Evolutionary conservation across 2,888 invertebrate genomes (phyloP).

Genomic region (Drosophila atroscutellata): DNA sequence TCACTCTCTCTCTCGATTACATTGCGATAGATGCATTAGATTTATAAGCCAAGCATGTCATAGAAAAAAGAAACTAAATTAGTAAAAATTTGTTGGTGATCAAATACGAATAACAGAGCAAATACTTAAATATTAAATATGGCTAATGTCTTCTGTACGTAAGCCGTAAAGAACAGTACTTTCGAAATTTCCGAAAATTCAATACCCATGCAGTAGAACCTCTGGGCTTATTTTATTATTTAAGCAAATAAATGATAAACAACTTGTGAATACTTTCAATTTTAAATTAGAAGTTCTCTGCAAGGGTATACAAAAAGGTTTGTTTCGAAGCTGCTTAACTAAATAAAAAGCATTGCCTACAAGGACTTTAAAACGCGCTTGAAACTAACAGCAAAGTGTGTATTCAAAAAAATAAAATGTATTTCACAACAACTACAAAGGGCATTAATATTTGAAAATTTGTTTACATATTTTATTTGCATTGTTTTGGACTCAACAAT

Average conservation of each 20-base stretch:
- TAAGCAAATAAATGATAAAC: too few species aligned
- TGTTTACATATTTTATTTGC: slow-evolving; percentile 25
- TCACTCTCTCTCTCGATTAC: slow-evolving; percentile 54
- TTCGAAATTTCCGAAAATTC: slow-evolving; percentile 18
- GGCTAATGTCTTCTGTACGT: background rate
- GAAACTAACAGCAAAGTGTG: slow-evolving; percentile 18
- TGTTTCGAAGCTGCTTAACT: slow-evolving; percentile 24
- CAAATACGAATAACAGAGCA: slow-evolving; percentile 38
- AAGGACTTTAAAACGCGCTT: slow-evolving; percentile 15
- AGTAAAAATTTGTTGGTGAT: slow-evolving; percentile 75
- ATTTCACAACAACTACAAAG: slow-evolving; percentile 23
- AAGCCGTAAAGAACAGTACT: background rate
- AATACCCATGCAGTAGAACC: slow-evolving; percentile 12
- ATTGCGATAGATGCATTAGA: slow-evolving; percentile 76
- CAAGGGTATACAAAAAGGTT: slow-evolving; percentile 33
- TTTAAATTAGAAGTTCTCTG: slow-evolving; percentile 9
- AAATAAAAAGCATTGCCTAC: slow-evolving; percentile 51
- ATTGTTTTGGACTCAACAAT: slow-evolving; percentile 28
- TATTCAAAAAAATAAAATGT: slow-evolving; percentile 4
- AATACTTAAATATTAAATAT: slow-evolving; percentile 20
- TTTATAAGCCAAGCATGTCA: slow-evolving; percentile 83
- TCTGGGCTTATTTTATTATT: too few species aligned
- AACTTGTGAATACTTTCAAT: background rate
- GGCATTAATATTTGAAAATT: slow-evolving; percentile 44
- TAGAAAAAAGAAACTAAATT: slow-evolving; percentile 83